Evolutionary conservation across 2,113 vertebrate species (phyloP), one percentile per base, ranked within the genome.

Genomic region (Corvus moneduloides): DNA sequence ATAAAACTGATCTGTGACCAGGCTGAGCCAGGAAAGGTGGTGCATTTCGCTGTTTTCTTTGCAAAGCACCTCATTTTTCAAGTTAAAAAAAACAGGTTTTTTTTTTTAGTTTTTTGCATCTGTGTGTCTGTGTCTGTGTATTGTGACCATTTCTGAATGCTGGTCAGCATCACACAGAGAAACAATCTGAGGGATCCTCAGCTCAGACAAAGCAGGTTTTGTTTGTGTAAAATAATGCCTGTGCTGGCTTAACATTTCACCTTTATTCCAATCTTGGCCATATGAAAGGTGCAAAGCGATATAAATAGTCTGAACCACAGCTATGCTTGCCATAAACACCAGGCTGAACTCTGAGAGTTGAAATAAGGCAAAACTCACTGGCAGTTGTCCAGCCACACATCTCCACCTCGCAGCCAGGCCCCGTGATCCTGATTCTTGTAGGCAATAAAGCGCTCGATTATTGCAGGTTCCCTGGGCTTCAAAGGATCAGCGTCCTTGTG

Each of bases 381-480:
- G 98, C 99, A 99, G 98, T 98, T 94, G 51, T 99, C 98, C 97
- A 99, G 96, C 99, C 99, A 99, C 83, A 99, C 98, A 22, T 99
- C 99, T 76, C 99, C 99, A 73, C 99, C 99, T n/a, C 99, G 98
- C 89, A 99, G 98, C 99, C 99, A 99, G 84, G 99, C 99, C 39
- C 99, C 99, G 0, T 99, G 99, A 89, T 99, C 99, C 97, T 99
- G 99, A 96, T 99, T 99, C 98, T 99, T 99, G 95, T 99, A 99
- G 89, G 99, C 99, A 8, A 98, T 98, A 69, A 99, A 99, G 93
- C 92, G 97, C 30, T 98, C 97, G 84, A 99, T 99, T 63, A 99
- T 98, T 28, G 99, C 99, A 3, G 99, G 99, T 61, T 99, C 98
- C 91, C 99, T 98, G 73, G 99, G 99, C 96, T 99, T 99, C 95